Percentiles rank a stretch among this genome's conserved stretches.
phyloP scores from a whole-genome alignment of 2,888 invertebrate genomes.

The Zygaena filipendulae region DNA sequence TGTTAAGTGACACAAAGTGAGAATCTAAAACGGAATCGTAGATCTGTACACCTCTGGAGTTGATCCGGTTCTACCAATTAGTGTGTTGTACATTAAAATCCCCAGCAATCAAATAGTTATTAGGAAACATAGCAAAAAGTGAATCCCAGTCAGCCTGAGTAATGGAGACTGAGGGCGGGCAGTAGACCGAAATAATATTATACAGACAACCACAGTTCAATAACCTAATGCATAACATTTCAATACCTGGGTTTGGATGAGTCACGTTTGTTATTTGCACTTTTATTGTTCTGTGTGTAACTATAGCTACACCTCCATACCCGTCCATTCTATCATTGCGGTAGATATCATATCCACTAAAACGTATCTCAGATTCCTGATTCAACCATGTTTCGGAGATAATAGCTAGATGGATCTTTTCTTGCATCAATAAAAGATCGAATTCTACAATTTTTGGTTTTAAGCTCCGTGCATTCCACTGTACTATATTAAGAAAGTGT shows the following conservation, averaged over 20 bases:
- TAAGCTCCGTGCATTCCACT: slow-evolving; percentile 12
- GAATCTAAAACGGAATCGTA: slow-evolving; percentile 14
- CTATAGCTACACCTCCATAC: slow-evolving; percentile 13
- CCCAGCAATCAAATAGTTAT: no score
- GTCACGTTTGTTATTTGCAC: neutral
- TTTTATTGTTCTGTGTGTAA: slow-evolving; percentile 11
- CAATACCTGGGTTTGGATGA: slow-evolving; percentile 9
- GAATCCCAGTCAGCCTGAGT: slow-evolving; percentile 17
- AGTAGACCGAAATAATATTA: slow-evolving; percentile 18
- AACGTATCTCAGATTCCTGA: neutral
- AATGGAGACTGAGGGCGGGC: slow-evolving; percentile 12
- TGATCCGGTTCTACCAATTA: slow-evolving; percentile 19
- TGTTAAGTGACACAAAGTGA: slow-evolving; percentile 13
- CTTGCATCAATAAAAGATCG: slow-evolving; percentile 2
- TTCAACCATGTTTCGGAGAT: slow-evolving; percentile 15
- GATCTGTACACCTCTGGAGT: slow-evolving; percentile 16
- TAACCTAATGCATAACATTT: slow-evolving; percentile 14
- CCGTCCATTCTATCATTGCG: slow-evolving; percentile 11
- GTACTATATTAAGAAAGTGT: slow-evolving; percentile 3
- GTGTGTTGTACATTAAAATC: slow-evolving; percentile 22
- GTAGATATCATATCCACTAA: slow-evolving; percentile 11
- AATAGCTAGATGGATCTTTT: slow-evolving; percentile 11
- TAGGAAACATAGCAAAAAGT: slow-evolving; percentile 7
- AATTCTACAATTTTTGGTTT: slow-evolving; percentile 3
- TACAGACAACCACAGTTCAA: slow-evolving; percentile 16